Conservation (phyloP, 2,888 invertebrate genomes). For the Bellardia bayeri region DNA sequence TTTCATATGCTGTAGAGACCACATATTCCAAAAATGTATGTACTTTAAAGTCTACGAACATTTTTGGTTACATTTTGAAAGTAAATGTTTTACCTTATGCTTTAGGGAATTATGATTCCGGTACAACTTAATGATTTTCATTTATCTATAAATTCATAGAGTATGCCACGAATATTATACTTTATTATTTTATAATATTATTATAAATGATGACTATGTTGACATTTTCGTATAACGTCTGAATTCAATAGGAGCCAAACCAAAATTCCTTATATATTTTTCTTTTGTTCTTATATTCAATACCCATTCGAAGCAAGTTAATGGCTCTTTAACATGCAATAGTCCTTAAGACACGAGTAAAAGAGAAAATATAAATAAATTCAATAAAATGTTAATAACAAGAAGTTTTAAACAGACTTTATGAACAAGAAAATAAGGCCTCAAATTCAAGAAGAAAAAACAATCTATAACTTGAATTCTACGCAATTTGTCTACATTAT, state of each 20-base stretch:
- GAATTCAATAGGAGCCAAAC: conserved; percentile 32
- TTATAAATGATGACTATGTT: not conserved
- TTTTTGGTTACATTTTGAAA: too few species aligned
- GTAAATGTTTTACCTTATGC: not conserved
- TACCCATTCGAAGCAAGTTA: conserved; percentile 80
- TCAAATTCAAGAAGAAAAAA: too few species aligned
- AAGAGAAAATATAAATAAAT: too few species aligned
- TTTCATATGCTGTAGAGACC: too few species aligned
- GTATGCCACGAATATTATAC: not conserved
- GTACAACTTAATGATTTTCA: conserved; percentile 5
- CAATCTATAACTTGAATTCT: too few species aligned
- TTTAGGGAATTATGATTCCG: not conserved
- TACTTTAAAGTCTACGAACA: too few species aligned
- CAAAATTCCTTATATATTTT: too few species aligned
- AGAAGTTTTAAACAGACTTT: too few species aligned
- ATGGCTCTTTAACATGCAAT: conserved; percentile 82
- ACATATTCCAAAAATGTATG: too few species aligned
- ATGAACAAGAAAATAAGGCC: too few species aligned
- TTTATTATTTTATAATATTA: not conserved
- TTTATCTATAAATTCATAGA: conserved; percentile 12
- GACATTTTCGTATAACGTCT: not conserved
- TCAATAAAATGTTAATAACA: not conserved
- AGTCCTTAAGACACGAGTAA: conserved; percentile 70
- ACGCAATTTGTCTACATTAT: too few species aligned
- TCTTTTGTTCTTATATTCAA: conserved; percentile 75